Percentiles rank a stretch among this genome's conserved stretches.
Evolutionary conservation across 2,797 vertebrate species (phyloP).

Genomic region (Galago senegalensis): DNA sequence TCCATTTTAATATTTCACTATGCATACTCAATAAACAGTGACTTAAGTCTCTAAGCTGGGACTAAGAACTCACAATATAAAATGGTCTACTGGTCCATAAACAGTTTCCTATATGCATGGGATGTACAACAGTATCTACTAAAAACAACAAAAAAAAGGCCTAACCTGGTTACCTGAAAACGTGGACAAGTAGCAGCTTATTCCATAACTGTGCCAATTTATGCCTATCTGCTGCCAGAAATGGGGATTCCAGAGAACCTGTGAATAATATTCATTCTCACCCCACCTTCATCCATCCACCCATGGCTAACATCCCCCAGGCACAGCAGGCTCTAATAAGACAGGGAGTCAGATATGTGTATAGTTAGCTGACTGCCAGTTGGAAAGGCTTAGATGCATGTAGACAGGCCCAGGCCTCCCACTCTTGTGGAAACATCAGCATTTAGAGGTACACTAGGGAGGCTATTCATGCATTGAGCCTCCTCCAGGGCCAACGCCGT

Average conservation of each 20-base stretch:
- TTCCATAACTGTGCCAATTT: conserved; percentile 67
- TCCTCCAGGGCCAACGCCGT: neutral
- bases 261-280: neutral
- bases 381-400: conserved; percentile 3
- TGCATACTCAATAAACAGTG: neutral
- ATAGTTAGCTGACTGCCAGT: conserved; percentile 26
- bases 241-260: conserved; percentile 26
- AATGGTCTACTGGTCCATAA: neutral
- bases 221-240: neutral
- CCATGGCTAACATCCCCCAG: neutral
- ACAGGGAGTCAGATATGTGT: neutral
- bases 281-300: neutral
- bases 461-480: neutral
- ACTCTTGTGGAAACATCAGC: neutral
- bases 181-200: conserved; percentile 38
- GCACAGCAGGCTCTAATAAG: conserved; percentile 57
- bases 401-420: neutral
- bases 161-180: conserved; percentile 14
- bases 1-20: neutral
- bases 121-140: neutral
- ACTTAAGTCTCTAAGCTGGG: neutral
- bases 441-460: neutral
- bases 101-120: neutral
- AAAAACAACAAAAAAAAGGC: conserved; percentile 27
- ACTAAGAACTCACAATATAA: neutral